Evolutionary conservation across 2,888 invertebrate species (phyloP), one percentile per base, ranked within the genome.

Genomic region (Cremastobaeus sp.): DNA sequence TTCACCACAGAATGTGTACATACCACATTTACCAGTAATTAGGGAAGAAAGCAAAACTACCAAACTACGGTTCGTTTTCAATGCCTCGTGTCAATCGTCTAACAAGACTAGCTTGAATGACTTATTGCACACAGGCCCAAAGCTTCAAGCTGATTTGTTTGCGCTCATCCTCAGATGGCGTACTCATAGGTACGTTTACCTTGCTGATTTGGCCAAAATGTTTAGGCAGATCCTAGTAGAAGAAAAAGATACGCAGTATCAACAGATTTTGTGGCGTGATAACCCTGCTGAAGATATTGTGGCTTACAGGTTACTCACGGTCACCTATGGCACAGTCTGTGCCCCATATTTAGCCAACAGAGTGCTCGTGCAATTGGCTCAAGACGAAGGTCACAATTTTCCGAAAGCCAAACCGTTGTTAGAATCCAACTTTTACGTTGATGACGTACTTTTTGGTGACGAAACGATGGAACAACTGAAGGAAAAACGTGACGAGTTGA

Each of bases 371-470:
- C 35, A 14, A 35, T 14, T 35, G 2, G 35, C 12, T 12, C 4
- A 11, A 4, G 35, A 35, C 8, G 35, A 35, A 14, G 35, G 14
- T 8, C 3, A 2, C 9, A 32, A 32, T 32, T 32, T n/a, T n/a
- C 9, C 32, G n/a, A 32, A 6, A n/a, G 32, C 32, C n/a, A 25
- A 25, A 25, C 4, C 4, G 25, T 25, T 25, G 8, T 5, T 25
- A 25, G 8, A 25, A 25, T 5, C 2, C 2, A 35, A 35, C 14
- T 35, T 35, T 11, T 35, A 35, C 11, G 35, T 35, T 11, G 35
- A 35, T 21, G 43, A 18, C 21, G 43, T 21, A 21, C 21, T 43
- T 8, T 21, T 43, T 43, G 43, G 43, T n/a, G n/a, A n/a, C 11
- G 6, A 32, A n/a, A n/a, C n/a, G n/a, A n/a, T n/a, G n/a, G n/a